Base-by-base conservation (phyloP, 2,797 vertebrate genomes). In the Oryzias dopingdopingensis region DNA sequence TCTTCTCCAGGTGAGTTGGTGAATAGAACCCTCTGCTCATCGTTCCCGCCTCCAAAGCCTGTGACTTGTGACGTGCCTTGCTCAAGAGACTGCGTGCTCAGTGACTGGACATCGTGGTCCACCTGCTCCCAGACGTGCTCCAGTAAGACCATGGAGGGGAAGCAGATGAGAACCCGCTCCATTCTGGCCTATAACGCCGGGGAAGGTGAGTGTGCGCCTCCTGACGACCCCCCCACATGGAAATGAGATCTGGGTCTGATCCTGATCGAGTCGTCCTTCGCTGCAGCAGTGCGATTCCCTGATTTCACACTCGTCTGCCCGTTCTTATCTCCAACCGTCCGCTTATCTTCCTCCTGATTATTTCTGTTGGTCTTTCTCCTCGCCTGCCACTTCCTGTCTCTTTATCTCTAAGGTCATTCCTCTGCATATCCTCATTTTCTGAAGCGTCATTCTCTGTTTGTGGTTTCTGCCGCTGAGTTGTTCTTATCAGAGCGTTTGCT, bases 51-150 rank as follows among this genome's bases (percentile, higher is more conserved):
- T 52, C 96, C 94, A 0, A 88, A 92, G 32, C 94, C 94, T 0
- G 90, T 94, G 2, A 72, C 76, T 63, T 99, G 97, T 0, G 88
- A 93, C 16, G 94, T 95, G 61, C 94, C 97, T 0, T 99, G 97
- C 85, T 93, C 96, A 0, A 94, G 92, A 80, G 96, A 98, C 87
- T 99, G 97, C 3, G 96, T 95, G 37, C 95, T 99, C 71, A 99
- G 94, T 55, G 65, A 82, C n/a, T 99, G 97, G 97, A 96, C 96
- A 0, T 4, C 84, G 0, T 99, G 97, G 97, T 95, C 96, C 17
- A 94, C 93, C 52, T 99, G 97, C 82, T 99, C 97, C 0, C 95
- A 99, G 88, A 98, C 97, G 70, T 99, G 97, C 91, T 99, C 97
- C 0, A 95, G 96, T 10, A 98, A 98, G 87, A 96, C 93, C 59